These are phyloP conservation scores for Hemitrygon akajei DNA, from an alignment of 2,797 vertebrate genomes.

Conservation along the genomic window DNA sequence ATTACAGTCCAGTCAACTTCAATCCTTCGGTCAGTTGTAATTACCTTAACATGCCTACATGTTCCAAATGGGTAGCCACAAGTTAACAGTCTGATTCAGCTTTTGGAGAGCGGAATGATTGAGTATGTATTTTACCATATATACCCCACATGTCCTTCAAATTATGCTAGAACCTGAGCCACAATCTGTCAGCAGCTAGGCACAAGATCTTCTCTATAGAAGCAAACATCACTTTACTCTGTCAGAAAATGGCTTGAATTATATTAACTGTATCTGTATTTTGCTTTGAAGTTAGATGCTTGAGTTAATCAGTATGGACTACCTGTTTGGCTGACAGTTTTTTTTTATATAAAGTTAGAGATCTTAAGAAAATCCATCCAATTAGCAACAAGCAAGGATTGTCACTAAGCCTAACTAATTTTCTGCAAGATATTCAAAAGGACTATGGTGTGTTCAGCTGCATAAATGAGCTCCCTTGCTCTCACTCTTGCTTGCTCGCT, in stretches of 20 bases:
- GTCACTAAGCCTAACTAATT: neutral
- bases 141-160: neutral
- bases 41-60: neutral
- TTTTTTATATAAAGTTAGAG: neutral
- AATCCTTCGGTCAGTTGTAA: neutral
- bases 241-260: neutral
- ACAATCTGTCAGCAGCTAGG: neutral
- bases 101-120: neutral
- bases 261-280: neutral
- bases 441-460: neutral
- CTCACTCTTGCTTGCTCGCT: too few species aligned
- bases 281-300: neutral
- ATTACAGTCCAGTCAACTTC: neutral
- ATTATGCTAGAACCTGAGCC: conserved; percentile 30
- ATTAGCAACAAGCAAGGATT: neutral
- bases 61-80: neutral
- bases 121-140: neutral
- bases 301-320: neutral
- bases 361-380: neutral
- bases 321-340: neutral
- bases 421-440: neutral
- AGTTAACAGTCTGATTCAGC: neutral
- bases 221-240: neutral
- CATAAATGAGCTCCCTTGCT: conserved; percentile 34
- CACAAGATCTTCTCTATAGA: neutral